A percentile compares a stretch with the other conserved stretches of the same genome.
These are phyloP conservation scores for Drosophila neotestacea DNA, from an alignment of 2,888 invertebrate species.

Conservation along the genomic window DNA sequence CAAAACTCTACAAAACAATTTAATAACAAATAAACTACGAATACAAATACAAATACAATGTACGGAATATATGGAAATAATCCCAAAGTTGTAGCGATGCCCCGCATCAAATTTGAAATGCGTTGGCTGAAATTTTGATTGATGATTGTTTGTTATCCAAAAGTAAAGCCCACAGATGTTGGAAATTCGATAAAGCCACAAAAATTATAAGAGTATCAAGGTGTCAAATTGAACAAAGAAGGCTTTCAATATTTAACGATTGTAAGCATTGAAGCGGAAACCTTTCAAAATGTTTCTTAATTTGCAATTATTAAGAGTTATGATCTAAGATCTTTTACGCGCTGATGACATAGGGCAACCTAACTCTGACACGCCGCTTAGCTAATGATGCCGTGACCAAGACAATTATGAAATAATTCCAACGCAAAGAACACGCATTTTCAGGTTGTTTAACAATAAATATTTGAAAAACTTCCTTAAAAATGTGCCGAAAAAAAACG, in stretches of 20 bases:
- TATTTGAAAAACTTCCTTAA: slow-evolving; percentile 37
- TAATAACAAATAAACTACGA: slow-evolving; percentile 22
- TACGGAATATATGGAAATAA: slow-evolving; percentile 32
- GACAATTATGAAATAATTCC: slow-evolving; percentile 25
- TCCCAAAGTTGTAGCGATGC: slow-evolving; percentile 30
- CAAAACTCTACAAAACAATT: slow-evolving; percentile 7
- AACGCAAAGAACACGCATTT: slow-evolving; percentile 29
- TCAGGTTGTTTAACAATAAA: slow-evolving; percentile 7
- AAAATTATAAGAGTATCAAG: slow-evolving; percentile 38
- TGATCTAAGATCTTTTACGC: slow-evolving; percentile 5
- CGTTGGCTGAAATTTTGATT: slow-evolving; percentile 63
- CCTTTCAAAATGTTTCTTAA: slow-evolving; percentile 32
- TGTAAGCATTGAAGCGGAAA: slow-evolving; percentile 39
- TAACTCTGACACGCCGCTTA: slow-evolving; percentile 24
- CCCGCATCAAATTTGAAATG: slow-evolving; percentile 62
- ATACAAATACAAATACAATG: slow-evolving; percentile 3
- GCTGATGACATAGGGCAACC: slow-evolving; percentile 33
- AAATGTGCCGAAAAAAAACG: neutral
- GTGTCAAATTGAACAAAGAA: slow-evolving; percentile 37
- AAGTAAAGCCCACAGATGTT: slow-evolving; percentile 16
- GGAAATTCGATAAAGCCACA: slow-evolving; percentile 9
- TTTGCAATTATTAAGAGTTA: slow-evolving; percentile 16
- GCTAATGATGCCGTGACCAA: slow-evolving; percentile 49
- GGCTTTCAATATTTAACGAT: slow-evolving; percentile 1
- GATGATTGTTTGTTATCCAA: slow-evolving; percentile 39